Base-by-base conservation (phyloP, 2,797 vertebrate species). In the Molossus alvarezi region DNA sequence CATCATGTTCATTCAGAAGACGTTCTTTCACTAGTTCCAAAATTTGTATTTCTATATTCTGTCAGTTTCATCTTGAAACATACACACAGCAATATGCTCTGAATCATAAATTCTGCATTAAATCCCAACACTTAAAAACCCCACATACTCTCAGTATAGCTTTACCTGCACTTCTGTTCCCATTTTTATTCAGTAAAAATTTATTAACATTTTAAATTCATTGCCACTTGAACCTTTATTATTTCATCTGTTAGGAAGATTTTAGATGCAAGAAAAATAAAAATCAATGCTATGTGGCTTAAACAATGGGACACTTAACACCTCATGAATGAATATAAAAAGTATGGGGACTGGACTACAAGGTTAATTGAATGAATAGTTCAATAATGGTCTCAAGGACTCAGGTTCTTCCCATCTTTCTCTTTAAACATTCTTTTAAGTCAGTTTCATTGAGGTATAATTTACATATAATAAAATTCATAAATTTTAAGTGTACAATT, bases 11-110 rank as follows among this genome's bases (percentile, higher is more conserved):
- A 95, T 96, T 97, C 94, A 93, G 93, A 96, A 95, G 97, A 96
- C 45, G 62, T 87, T 97, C 87, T 91, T 97, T 98, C 90, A 90
- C 94, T 95, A 90, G 96, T 97, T 97, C 90, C 93, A 88, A 97
- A 98, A 94, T 88, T 95, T 96, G 93, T 97, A 73, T 91, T 87
- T 95, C 88, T 92, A 94, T 90, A 95, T 96, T 93, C 95, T 97
- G 91, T 97, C 96, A 97, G 86, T 86, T 93, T 97, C 80, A 80
- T 98, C 62, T 87, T 85, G 80, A 97, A 95, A 83, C 95, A 95
- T 96, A 98, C 94, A 84, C 64, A 88, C 71, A 96, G 96, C 96
- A 97, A 94, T 88, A 94, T 94, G 94, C 93, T 97, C 71, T 94
- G 90, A 97, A 97, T 88, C 91, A 94, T 77, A 45, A 97, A 91